Base-by-base conservation (phyloP, 2,113 vertebrate species). In the Grantiella picta region DNA sequence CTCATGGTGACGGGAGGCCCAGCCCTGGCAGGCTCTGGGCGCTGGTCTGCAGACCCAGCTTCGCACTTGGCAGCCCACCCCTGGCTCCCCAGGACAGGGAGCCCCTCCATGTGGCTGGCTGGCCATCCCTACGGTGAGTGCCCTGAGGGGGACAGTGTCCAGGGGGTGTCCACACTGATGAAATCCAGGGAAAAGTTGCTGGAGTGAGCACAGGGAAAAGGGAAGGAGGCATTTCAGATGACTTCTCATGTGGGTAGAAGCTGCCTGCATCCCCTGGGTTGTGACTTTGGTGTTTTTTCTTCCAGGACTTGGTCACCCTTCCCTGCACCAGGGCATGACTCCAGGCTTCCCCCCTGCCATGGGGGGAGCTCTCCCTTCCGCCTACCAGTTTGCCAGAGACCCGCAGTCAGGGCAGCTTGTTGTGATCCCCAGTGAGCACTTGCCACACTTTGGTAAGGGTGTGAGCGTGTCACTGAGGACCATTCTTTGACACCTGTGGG, bases 1-100 rank as follows among this genome's bases (percentile, higher is more conserved):
- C 99, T 99, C n/a, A 98, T 99, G 99, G 99, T 99, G 94, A 99
- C 99, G 0, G 99, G 99, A 57, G 99, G 99, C 28, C 98, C 99
- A 0, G 61, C 98, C 2, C 95, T 99, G 94, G 88, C 98, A 0
- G 96, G 98, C 89, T 97, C 99, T 0, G 98, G 98, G 15, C 98
- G 99, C 77, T 99, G 99, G 99, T 98, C 99, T 33, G 96, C 98
- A 0, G 99, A 99, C 94, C 98, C 99, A 0, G 80, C 98, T 4
- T 98, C 99, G 16, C 98, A 99, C 96, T 94, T 99, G 96, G 98
- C 98, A 40, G 97, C 99, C 36, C 98, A 99, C 89, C 98, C 98
- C 6, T 99, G 99, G 99, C 97, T 99, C 82, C 98, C 99, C 69
- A 98, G 99, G 42, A 98, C 99, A 0, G 98, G 99, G 56, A 98